Base-by-base conservation (phyloP, 2,888 invertebrate species). In the Eupithecia vulgata region DNA sequence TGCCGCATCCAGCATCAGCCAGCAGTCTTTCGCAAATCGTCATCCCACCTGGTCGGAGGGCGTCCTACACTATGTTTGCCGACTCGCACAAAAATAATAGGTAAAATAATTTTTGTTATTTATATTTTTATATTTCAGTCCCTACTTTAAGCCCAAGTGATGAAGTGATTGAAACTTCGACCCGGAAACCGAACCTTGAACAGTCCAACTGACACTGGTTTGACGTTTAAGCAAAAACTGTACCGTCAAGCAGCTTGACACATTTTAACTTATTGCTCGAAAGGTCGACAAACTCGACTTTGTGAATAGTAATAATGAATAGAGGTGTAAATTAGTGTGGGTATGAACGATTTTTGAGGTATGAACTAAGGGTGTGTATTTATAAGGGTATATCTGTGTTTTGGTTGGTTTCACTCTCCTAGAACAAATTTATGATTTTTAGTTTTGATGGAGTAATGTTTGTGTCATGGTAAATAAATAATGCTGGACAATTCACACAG, bases 271-370 rank as follows among this genome's bases (percentile, higher is more conserved):
- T 76, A 80, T 77, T 81, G 79, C 77, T 76, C 71, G 72, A 76
- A 77, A 85, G 86, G 84, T 85, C 81, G 79, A 82, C 78, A 81
- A 85, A 85, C 85, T 82, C 68, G 62, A 79, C 77, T 79, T 78
- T 79, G 82, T 81, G 76, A 72, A 65, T 73, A 70, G 48, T 68
- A 67, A 66, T 74, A 48, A 65, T 15, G 52, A 73, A 64, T 65
- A 34, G 34, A 67, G 59, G 13, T 25, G 37, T 45, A 12, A 62
- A 13, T 25, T 62, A 5, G n/a, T 25, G 12, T 25, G 10, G 42
- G 73, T 73, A 70, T 64, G 70, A 68, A 68, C 69, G n/a, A 21
- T 37, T 12, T 12, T 13, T 59, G 17, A 10, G 37, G 40, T 64
- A n/a, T 64, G 64, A 64, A 64, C 64, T 5, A 64, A n/a, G 0